Conservation (phyloP, 2,797 vertebrate species). For the Bradypodion pumilum region DNA sequence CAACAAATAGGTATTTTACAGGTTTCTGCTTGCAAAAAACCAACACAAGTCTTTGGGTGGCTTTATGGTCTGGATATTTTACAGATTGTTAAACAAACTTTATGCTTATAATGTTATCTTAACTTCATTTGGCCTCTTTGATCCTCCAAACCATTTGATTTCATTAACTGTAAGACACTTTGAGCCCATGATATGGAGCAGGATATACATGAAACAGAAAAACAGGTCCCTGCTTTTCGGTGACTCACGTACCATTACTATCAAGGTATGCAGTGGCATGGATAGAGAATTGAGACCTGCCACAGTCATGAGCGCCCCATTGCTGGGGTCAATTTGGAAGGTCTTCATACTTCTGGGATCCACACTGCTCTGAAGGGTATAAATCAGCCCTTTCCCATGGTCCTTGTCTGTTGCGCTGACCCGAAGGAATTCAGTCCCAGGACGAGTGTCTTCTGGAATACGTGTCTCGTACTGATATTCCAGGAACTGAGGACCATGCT, state of each 20-base stretch:
- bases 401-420: conserved; percentile 88
- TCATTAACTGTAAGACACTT: not conserved
- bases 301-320: conserved; percentile 82
- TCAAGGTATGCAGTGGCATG: conserved; percentile 82
- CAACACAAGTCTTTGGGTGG: not conserved
- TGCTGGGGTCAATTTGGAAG: conserved; percentile 93
- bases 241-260: conserved; percentile 85
- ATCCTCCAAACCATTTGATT: not conserved
- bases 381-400: conserved; percentile 86
- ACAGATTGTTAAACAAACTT: not conserved
- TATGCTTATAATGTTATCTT: not conserved
- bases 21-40: not conserved
- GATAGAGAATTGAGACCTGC: conserved; percentile 85
- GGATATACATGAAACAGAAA: not conserved
- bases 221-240: not conserved
- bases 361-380: conserved; percentile 87
- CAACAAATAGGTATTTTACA: not conserved
- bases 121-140: not conserved
- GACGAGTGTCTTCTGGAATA: conserved; percentile 88
- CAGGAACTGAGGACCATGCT: conserved; percentile 89
- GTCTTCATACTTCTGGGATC: conserved; percentile 83
- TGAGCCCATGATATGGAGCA: not conserved
- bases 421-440: conserved; percentile 87
- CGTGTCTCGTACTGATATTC: conserved; percentile 81
- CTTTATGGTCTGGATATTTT: not conserved